A percentile compares a stretch with the other conserved stretches of the same genome.
phyloP scores from a whole-genome alignment of 2,888 invertebrate genomes.

The Agrotis clavis region DNA sequence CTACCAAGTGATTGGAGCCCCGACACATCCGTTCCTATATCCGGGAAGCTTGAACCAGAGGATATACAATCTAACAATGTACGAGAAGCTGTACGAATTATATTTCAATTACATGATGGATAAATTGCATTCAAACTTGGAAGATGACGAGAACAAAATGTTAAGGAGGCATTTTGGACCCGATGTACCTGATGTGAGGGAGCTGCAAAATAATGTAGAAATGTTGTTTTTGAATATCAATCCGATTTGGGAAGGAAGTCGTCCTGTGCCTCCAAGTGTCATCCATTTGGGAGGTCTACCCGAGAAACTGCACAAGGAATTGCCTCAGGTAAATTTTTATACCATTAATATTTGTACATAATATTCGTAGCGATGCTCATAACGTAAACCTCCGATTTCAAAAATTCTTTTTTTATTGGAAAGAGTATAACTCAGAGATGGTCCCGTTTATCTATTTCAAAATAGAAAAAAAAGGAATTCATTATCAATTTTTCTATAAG shows the following conservation, averaged over 20 bases:
- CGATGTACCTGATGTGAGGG: slow-evolving; percentile 61
- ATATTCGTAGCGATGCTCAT: no score
- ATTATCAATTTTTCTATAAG: no score
- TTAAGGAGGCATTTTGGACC: slow-evolving; percentile 66
- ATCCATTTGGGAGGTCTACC: slow-evolving; percentile 84
- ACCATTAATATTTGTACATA: not conserved
- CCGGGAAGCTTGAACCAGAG: slow-evolving; percentile 60
- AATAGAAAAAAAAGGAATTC: no score
- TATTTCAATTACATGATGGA: slow-evolving; percentile 55
- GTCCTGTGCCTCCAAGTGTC: slow-evolving; percentile 81
- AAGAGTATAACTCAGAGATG: no score
- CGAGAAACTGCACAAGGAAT: slow-evolving; percentile 74
- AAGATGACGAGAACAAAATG: slow-evolving; percentile 50
- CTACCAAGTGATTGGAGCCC: slow-evolving; percentile 68
- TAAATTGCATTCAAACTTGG: not conserved
- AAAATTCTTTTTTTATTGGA: no score
- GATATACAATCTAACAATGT: slow-evolving; percentile 68
- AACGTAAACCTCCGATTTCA: no score
- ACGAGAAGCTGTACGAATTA: slow-evolving; percentile 69
- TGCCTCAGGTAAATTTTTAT: slow-evolving; percentile 77
- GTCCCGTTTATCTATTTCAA: no score
- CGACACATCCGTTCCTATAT: slow-evolving; percentile 72
- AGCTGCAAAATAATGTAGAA: slow-evolving; percentile 71
- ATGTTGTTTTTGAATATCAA: slow-evolving; percentile 83
- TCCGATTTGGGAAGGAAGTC: slow-evolving; percentile 75